These are phyloP conservation scores for Rhopilema esculentum DNA, from an alignment of 30 jellyfish, hydroid and myxozoan species.

Conservation along the genomic window DNA sequence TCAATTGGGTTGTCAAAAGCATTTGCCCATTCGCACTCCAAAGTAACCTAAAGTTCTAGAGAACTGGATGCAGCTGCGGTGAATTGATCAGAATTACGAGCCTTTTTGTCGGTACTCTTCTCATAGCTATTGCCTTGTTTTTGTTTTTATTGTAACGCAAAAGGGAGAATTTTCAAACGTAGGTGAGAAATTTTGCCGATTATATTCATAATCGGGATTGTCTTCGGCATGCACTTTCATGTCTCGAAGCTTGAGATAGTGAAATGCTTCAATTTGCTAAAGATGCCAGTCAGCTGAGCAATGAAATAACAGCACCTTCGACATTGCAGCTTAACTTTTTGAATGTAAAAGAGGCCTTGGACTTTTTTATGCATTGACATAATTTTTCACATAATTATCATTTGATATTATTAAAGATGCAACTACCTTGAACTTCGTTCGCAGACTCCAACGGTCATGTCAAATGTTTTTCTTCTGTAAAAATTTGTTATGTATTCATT, in stretches of 20 bases:
- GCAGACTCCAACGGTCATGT: too few species aligned
- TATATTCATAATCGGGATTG: neutral
- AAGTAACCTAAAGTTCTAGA: neutral
- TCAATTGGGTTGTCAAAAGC: too few species aligned
- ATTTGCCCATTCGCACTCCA: neutral
- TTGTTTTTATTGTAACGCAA: neutral
- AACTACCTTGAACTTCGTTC: too few species aligned
- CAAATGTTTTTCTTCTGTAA: too few species aligned
- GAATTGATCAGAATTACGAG: neutral
- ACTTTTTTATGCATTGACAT: too few species aligned
- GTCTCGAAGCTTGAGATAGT: neutral
- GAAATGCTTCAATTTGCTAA: neutral
- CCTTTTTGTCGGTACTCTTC: neutral
- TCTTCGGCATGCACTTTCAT: neutral
- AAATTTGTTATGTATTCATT: too few species aligned
- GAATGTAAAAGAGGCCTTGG: too few species aligned
- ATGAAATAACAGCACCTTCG: neutral
- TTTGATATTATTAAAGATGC: too few species aligned
- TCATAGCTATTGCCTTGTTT: neutral
- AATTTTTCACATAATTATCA: too few species aligned
- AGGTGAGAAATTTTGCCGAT: neutral
- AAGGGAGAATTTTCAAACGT: neutral
- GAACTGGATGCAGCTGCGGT: neutral
- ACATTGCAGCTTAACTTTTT: neutral
- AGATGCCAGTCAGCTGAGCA: too few species aligned